Conservation (phyloP, 2,888 invertebrate genomes). For the Charanyca ferruginea region DNA sequence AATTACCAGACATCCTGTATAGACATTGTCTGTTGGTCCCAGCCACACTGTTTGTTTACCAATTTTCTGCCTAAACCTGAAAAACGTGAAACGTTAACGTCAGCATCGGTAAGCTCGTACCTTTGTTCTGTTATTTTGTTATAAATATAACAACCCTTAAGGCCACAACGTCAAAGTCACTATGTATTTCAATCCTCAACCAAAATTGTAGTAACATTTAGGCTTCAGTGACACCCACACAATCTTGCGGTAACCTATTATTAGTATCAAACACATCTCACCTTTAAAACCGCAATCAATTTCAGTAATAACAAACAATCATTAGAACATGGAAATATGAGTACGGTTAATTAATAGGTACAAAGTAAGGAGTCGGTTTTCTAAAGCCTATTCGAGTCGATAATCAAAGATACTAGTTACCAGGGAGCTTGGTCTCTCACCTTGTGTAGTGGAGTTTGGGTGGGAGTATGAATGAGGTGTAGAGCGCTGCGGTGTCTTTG, state of each 20-base stretch:
- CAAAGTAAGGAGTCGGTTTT: constrained; percentile 58
- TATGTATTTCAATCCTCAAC: constrained; percentile 3
- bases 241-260: background rate
- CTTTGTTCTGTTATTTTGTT: too few relatives aligned
- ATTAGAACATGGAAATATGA: constrained; percentile 34
- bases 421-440: constrained; percentile 47
- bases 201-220: background rate
- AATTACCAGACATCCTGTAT: too few relatives aligned
- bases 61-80: too few relatives aligned
- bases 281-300: constrained; percentile 33
- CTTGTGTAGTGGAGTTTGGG: background rate
- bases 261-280: background rate
- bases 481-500: constrained; percentile 15
- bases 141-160: background rate
- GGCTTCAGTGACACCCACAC: background rate
- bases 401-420: constrained; percentile 71
- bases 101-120: too few relatives aligned
- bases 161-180: background rate
- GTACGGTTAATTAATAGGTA: constrained; percentile 55
- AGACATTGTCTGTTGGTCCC: too few relatives aligned
- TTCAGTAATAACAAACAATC: constrained; percentile 10
- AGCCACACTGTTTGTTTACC: too few relatives aligned
- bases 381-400: constrained; percentile 67
- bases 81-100: too few relatives aligned
- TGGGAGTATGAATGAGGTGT: constrained; percentile 27